phyloP scores from a whole-genome alignment of 1,140 invertebrate species.

The Euwallacea similis region DNA sequence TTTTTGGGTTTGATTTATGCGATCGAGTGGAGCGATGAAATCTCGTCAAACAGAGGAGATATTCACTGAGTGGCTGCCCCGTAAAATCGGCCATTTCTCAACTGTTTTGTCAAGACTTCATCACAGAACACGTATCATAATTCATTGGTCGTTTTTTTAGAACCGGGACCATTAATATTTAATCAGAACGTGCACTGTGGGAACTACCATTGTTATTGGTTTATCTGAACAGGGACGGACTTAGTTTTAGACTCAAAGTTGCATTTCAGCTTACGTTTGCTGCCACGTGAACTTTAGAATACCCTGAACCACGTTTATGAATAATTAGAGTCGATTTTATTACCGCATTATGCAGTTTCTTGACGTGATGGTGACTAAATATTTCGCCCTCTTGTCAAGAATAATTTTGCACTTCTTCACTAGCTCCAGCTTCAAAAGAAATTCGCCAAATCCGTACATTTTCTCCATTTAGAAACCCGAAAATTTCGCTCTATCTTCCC shows the following conservation, averaged over 20 bases:
- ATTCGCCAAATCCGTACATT: no score
- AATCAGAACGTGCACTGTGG: constrained; percentile 43
- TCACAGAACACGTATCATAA: constrained; percentile 46
- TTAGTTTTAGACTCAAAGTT: not conserved
- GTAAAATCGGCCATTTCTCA: constrained; percentile 47
- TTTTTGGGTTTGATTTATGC: constrained; percentile 20
- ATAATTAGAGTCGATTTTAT: no score
- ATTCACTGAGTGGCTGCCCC: constrained; percentile 30
- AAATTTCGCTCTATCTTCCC: no score
- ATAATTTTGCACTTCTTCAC: no score
- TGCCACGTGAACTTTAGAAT: no score
- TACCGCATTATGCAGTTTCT: no score
- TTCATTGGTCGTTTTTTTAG: constrained; percentile 37
- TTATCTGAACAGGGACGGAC: not conserved
- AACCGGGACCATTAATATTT: constrained; percentile 48
- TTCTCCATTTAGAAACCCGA: no score
- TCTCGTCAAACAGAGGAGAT: constrained; percentile 34
- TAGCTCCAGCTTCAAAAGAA: no score
- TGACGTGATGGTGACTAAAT: no score
- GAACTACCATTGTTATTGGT: constrained; percentile 18
- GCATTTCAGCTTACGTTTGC: no score
- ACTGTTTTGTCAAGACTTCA: constrained; percentile 47
- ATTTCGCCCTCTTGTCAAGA: no score
- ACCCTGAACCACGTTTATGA: no score
- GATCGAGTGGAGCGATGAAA: constrained; percentile 28